These are phyloP conservation scores for Pemphigus obesinymphae DNA, from an alignment of 1,140 invertebrate species.

Conservation along the genomic window DNA sequence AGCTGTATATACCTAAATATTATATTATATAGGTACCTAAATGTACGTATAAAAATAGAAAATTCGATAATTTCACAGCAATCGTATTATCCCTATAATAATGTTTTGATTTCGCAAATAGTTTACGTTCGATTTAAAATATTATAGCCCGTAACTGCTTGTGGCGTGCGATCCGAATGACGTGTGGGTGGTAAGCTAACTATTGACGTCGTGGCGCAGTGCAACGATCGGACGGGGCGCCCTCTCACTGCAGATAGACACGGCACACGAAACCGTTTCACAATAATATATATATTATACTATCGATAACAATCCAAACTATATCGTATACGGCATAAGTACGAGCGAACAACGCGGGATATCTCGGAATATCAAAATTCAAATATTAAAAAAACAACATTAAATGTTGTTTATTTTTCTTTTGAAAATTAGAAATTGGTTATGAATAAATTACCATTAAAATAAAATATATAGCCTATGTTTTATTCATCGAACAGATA, in stretches of 20 bases:
- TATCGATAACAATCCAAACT: not conserved
- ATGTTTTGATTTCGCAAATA: too few relatives aligned
- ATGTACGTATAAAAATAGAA: too few relatives aligned
- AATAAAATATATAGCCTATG: not conserved
- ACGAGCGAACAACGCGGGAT: not conserved
- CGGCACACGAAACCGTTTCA: not conserved
- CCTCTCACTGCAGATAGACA: not conserved
- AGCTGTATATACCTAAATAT: too few relatives aligned
- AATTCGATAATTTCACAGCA: too few relatives aligned
- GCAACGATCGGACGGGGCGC: not conserved
- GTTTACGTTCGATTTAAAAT: too few relatives aligned
- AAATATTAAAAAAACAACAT: not conserved
- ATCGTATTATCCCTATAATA: too few relatives aligned
- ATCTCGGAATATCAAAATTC: not conserved
- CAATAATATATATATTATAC: too few relatives aligned
- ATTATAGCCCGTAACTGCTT: too few relatives aligned
- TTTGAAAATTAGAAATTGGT: not conserved
- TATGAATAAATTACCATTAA: slow-evolving; percentile 2
- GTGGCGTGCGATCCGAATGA: too few relatives aligned
- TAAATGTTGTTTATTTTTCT: too few relatives aligned
- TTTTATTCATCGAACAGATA: not conserved
- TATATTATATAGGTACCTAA: too few relatives aligned
- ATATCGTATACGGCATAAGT: not conserved
- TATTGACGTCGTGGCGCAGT: not conserved
- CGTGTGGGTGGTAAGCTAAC: not conserved